Evolutionary conservation across 2,797 vertebrate genomes (phyloP), one percentile per base, ranked within the genome.

Genomic region (Hydrolagus colliei): DNA sequence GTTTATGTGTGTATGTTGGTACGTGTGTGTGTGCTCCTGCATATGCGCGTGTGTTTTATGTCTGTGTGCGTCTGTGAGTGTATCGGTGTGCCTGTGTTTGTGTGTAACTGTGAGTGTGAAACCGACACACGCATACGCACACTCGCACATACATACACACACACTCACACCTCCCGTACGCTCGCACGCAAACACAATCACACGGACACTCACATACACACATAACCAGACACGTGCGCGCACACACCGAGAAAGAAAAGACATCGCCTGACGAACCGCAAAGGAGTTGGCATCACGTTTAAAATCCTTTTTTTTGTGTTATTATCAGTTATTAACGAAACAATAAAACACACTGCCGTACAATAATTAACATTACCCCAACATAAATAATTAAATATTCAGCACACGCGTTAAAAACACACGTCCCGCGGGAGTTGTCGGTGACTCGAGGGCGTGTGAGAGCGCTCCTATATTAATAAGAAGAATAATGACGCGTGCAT

Each of bases 381-480:
- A 79, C 77, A 63, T 79, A 79, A 79, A 79, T 79, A 79, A 79
- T 79, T 79, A 79, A 63, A 79, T 63, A 62, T 62, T 63, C n/a
- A 63, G 77, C 61, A 77, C 18, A 77, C 18, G 16, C 73, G 35
- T 16, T 75, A 35, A 10, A 27, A 75, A 52, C 41, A 52, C 41
- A 52, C 41, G 41, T 52, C 32, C 7, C 13, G 11, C 20, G 20
- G 10, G 12, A 32, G 10, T 5, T 20, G 61, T 32, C 18, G 7
- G 27, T 2, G 10, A 9, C 9, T 59, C 1, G 35, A 20, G 5
- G 16, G 18, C 59, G 41, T 77, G 52, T 77, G 41, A 20, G 10
- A 1, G 61, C 52, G 61, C 8, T 2, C 5, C 1, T 77, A 59
- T 10, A 11, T 20, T 59, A 10, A 77, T 9, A 20, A 4, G 4